These are phyloP conservation scores for Condylura cristata DNA, from an alignment of 2,113 vertebrate species.

Conservation along the genomic window DNA sequence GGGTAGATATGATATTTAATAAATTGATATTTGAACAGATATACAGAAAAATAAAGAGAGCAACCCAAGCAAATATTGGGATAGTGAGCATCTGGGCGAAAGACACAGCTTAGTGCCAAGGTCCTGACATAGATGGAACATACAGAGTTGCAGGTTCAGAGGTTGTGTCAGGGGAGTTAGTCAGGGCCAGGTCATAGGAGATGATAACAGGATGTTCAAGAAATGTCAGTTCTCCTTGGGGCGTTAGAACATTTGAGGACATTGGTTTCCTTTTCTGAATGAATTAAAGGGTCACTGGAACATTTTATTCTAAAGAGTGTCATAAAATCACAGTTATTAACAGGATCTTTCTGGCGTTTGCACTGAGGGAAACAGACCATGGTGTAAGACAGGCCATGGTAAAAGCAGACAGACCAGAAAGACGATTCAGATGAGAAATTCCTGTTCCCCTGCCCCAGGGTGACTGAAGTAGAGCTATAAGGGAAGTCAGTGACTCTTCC, in stretches of 20 bases:
- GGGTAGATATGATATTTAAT: neutral
- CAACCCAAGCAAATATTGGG: neutral
- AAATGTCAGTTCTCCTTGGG: neutral
- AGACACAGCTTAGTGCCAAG: neutral
- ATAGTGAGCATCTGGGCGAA: neutral
- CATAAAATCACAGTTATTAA: neutral
- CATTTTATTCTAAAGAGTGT: neutral
- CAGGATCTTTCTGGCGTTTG: neutral
- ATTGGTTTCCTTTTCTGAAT: neutral
- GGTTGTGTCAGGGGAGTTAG: neutral
- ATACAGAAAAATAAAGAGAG: neutral
- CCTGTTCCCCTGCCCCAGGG: neutral
- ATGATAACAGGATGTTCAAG: neutral
- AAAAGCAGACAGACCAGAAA: neutral
- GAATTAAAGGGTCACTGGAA: neutral
- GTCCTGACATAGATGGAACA: neutral
- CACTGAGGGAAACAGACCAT: neutral
- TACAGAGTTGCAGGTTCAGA: too few relatives aligned
- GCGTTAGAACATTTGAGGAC: neutral
- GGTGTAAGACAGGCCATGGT: neutral
- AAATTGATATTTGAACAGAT: neutral
- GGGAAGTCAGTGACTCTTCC: neutral
- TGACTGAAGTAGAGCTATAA: neutral
- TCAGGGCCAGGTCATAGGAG: neutral
- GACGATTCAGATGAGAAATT: neutral